Percentiles rank a stretch among this genome's conserved stretches.
phyloP scores from a whole-genome alignment of 2,888 invertebrate genomes.

The Chrysolina haemoptera region DNA sequence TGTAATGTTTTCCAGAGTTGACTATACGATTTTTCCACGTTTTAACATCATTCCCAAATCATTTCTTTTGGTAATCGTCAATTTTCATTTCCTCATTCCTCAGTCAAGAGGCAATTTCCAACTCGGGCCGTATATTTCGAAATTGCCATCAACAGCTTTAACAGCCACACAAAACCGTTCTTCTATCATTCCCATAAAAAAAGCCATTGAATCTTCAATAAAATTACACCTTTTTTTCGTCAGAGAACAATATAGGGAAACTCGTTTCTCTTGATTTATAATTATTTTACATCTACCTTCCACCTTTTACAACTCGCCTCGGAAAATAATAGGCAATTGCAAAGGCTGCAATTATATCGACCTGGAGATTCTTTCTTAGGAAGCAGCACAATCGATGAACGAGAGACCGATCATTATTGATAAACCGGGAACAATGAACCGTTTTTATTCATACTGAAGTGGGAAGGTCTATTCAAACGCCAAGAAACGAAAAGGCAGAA shows the following conservation, averaged over 20 bases:
- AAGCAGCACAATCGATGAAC: constrained; percentile 12
- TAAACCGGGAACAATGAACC: constrained; percentile 14
- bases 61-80: neutral
- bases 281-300: constrained; percentile 37
- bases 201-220: neutral
- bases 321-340: constrained; percentile 42
- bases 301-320: constrained; percentile 35
- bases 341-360: constrained; percentile 39
- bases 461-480: neutral
- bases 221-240: neutral
- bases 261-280: constrained; percentile 36
- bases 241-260: constrained; percentile 20
- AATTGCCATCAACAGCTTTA: neutral
- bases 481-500: neutral
- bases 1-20: no score
- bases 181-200: constrained; percentile 8
- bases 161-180: constrained; percentile 4
- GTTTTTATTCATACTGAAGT: constrained; percentile 6
- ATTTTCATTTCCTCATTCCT: neutral
- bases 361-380: constrained; percentile 8
- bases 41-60: neutral
- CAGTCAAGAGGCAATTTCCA: neutral
- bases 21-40: no score
- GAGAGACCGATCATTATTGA: constrained; percentile 2
- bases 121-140: neutral